Conservation (phyloP, 2,113 vertebrate genomes). For the Mungos mungo region DNA sequence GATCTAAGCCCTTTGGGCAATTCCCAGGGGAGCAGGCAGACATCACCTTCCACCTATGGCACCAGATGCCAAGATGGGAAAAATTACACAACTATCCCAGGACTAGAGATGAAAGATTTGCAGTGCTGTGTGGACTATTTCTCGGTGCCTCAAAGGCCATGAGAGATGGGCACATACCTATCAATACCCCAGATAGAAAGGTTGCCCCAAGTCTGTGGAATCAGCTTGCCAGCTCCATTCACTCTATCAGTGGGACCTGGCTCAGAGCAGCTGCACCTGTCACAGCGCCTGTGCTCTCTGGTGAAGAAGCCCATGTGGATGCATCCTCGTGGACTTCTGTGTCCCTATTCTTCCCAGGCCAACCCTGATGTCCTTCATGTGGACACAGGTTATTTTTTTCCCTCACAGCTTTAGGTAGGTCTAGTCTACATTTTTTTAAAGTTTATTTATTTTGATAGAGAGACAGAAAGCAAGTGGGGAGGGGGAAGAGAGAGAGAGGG, state of each 20-base stretch:
- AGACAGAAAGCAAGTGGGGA: no score
- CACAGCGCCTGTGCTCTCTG: background rate
- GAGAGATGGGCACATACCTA: background rate
- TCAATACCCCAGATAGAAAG: background rate
- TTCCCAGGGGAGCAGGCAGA: background rate
- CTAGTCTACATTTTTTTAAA: background rate
- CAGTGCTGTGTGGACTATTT: background rate
- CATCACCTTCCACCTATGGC: background rate
- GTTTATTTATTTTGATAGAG: no score
- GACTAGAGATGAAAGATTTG: background rate
- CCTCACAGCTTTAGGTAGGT: background rate
- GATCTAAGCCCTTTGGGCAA: background rate
- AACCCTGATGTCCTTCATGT: background rate
- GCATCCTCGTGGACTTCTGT: background rate
- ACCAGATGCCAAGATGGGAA: background rate
- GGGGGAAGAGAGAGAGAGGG: no score
- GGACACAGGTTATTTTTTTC: background rate
- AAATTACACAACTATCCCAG: background rate
- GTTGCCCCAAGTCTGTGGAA: background rate
- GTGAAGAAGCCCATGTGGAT: background rate
- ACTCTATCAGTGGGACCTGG: background rate
- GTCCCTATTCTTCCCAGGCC: background rate
- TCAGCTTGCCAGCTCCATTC: background rate
- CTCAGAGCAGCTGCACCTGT: background rate
- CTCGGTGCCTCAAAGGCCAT: background rate